Conservation (phyloP, 2,113 vertebrate species). For the Stictonetta naevosa region DNA sequence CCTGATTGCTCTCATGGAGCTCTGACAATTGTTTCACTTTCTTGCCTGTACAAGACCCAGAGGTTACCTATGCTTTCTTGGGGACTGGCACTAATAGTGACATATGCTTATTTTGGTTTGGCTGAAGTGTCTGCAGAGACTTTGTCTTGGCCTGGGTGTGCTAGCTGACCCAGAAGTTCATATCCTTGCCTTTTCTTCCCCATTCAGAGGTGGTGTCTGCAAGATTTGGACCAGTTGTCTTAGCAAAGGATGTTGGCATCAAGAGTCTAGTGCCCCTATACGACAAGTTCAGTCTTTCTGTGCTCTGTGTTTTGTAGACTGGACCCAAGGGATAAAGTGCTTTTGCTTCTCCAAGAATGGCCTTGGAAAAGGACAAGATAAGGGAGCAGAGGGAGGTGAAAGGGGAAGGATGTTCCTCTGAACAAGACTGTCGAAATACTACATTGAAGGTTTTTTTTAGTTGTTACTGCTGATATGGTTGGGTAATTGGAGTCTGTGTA, state of each 20-base stretch:
- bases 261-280: background rate
- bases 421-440: background rate
- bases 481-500: background rate
- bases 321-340: background rate
- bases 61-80: background rate
- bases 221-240: background rate
- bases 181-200: background rate
- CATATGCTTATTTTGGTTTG: background rate
- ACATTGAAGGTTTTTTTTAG: rapidly evolving
- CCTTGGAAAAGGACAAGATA: background rate
- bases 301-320: background rate
- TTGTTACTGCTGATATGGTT: background rate
- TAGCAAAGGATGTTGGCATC: background rate
- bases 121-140: background rate
- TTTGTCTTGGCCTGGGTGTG: background rate
- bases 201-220: background rate
- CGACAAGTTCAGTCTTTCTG: background rate
- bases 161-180: background rate
- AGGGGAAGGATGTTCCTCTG: background rate
- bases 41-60: background rate
- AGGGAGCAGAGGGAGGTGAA: background rate
- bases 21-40: background rate
- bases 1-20: background rate
- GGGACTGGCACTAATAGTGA: rapidly evolving
- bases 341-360: background rate